phyloP scores from a whole-genome alignment of 2,113 vertebrate genomes.

The Syngnathoides biaculeatus region DNA sequence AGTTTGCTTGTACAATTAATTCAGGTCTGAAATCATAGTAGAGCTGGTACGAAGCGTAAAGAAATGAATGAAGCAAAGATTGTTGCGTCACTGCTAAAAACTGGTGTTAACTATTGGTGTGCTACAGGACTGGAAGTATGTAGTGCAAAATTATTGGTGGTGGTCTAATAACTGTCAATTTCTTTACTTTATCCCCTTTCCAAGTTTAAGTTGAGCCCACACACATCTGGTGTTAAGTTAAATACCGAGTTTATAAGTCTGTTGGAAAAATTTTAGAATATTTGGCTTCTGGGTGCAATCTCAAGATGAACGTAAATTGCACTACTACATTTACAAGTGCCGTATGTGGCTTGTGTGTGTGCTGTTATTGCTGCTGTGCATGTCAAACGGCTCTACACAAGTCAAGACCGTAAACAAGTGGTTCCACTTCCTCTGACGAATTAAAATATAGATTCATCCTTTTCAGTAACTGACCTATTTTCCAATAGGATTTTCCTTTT shows the following conservation, averaged over 20 bases:
- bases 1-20: neutral
- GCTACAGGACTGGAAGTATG: neutral
- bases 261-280: too few relatives aligned
- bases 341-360: neutral
- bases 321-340: too few relatives aligned
- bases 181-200: neutral
- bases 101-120: neutral
- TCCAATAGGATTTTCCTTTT: neutral
- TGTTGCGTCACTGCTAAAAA: neutral
- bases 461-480: neutral
- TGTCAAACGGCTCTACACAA: neutral
- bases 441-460: neutral
- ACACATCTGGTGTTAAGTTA: neutral
- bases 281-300: too few relatives aligned
- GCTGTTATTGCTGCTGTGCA: neutral
- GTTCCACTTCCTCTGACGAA: neutral
- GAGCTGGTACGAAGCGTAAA: too few relatives aligned
- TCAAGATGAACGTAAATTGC: too few relatives aligned
- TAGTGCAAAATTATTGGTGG: neutral
- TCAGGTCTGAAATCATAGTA: constrained; percentile 5
- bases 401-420: neutral
- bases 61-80: neutral
- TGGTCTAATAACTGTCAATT: neutral
- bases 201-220: neutral
- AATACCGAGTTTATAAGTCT: neutral